phyloP scores from a whole-genome alignment of 2,888 invertebrate species.

The Drosophila nr. medialis region DNA sequence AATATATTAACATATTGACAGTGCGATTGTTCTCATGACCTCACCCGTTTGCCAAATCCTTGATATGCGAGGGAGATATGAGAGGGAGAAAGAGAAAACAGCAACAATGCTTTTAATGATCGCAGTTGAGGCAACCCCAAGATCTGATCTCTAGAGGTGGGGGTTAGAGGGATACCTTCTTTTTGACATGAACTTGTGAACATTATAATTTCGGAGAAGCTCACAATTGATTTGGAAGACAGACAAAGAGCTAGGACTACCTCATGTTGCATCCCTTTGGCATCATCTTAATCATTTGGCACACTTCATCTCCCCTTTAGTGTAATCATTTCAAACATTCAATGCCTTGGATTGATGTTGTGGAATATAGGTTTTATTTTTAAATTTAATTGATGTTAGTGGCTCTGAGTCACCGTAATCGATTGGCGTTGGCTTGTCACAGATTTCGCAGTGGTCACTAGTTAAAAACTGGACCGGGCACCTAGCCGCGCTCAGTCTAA shows the following conservation, averaged over 20 bases:
- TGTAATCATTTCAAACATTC: neutral
- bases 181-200: too few species aligned
- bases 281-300: too few species aligned
- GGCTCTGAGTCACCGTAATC: slow-evolving; percentile 1
- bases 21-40: slow-evolving; percentile 63
- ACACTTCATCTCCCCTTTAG: too few species aligned
- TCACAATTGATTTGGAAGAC: too few species aligned
- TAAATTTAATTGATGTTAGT: too few species aligned
- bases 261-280: too few species aligned
- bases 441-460: neutral
- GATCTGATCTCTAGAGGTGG: too few species aligned
- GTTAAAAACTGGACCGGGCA: slow-evolving; percentile 11
- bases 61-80: slow-evolving; percentile 41
- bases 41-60: slow-evolving; percentile 47
- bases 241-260: too few species aligned
- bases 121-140: too few species aligned
- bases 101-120: too few species aligned
- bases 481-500: slow-evolving; percentile 63
- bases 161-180: too few species aligned
- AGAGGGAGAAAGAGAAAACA: neutral
- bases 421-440: slow-evolving; percentile 28
- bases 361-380: slow-evolving; percentile 27
- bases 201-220: too few species aligned
- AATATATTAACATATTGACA: slow-evolving; percentile 27
- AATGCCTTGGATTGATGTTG: neutral